Evolutionary conservation across 2,888 invertebrate species (phyloP).

Genomic region (Platycheirus rosarum): DNA sequence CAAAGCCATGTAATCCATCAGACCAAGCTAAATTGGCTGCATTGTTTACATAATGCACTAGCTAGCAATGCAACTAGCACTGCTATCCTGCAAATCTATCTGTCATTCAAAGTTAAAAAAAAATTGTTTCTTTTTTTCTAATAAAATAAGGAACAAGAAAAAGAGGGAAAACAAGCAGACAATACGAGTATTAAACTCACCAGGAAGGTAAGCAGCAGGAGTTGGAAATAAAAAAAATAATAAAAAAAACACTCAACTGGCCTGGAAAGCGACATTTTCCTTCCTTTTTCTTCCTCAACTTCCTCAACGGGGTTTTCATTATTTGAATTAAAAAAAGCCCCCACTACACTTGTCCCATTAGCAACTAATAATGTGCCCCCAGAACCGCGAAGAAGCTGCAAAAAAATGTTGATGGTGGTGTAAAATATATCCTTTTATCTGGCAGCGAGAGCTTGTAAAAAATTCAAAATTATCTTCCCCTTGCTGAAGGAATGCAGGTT

Average conservation of each 20-base stretch:
- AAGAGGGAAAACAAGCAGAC: slow-evolving; percentile 29
- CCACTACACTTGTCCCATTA: no score
- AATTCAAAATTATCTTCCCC: slow-evolving; percentile 41
- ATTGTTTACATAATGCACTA: slow-evolving; percentile 54
- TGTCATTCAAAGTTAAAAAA: slow-evolving; percentile 59
- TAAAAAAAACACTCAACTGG: slow-evolving; percentile 57
- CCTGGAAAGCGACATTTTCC: slow-evolving; percentile 52
- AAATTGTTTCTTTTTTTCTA: no score
- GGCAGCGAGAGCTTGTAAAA: slow-evolving; percentile 54
- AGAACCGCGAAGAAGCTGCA: slow-evolving; percentile 3
- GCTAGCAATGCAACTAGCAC: neutral
- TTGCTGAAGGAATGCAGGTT: slow-evolving; percentile 65
- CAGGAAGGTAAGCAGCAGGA: slow-evolving; percentile 3
- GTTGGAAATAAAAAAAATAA: slow-evolving; percentile 39
- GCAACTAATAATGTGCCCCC: slow-evolving; percentile 70
- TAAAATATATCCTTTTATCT: slow-evolving; percentile 17
- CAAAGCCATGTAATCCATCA: slow-evolving; percentile 73
- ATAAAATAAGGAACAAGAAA: no score
- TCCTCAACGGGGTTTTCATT: slow-evolving; percentile 31
- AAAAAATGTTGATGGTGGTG: neutral
- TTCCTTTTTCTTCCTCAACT: slow-evolving; percentile 13
- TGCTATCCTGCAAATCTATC: slow-evolving; percentile 63
- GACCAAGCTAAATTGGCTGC: slow-evolving; percentile 68
- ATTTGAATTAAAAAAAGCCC: slow-evolving; percentile 42
- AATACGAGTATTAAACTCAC: slow-evolving; percentile 36